phyloP scores from a whole-genome alignment of 2,113 vertebrate genomes.

The Dasypus novemcinctus region DNA sequence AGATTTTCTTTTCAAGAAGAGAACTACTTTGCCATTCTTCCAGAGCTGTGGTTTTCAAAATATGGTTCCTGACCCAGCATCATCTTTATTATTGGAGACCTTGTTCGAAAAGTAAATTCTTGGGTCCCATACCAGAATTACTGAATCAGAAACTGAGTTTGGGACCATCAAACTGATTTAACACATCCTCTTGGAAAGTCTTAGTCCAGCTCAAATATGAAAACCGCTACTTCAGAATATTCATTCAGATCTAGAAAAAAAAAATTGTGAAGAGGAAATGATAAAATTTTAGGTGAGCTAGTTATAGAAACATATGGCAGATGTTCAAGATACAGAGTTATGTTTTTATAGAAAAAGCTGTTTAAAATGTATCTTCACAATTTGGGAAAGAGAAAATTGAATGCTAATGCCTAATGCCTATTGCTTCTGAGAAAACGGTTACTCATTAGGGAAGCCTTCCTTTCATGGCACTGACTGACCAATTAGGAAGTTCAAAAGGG shows the following conservation, averaged over 20 bases:
- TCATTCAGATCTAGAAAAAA: background rate
- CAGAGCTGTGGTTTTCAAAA: background rate
- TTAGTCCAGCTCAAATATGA: background rate
- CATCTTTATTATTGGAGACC: background rate
- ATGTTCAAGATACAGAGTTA: background rate
- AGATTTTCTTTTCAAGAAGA: background rate
- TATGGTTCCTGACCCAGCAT: background rate
- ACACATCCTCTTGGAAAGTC: background rate
- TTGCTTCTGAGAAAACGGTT: background rate
- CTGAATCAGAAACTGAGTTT: background rate
- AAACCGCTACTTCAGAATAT: background rate
- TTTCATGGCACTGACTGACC: background rate
- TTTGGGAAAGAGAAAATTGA: background rate
- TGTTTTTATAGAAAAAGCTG: background rate
- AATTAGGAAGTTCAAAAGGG: background rate
- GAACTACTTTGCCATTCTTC: background rate
- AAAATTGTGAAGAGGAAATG: background rate
- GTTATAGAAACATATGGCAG: background rate
- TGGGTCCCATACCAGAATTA: fast-evolving
- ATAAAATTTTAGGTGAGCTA: background rate
- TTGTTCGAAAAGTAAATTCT: background rate
- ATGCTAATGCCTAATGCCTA: background rate
- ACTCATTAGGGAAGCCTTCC: background rate
- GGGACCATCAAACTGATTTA: background rate
- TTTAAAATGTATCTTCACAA: background rate